phyloP scores from a whole-genome alignment of 2,888 invertebrate genomes.

The Agriopis marginaria region DNA sequence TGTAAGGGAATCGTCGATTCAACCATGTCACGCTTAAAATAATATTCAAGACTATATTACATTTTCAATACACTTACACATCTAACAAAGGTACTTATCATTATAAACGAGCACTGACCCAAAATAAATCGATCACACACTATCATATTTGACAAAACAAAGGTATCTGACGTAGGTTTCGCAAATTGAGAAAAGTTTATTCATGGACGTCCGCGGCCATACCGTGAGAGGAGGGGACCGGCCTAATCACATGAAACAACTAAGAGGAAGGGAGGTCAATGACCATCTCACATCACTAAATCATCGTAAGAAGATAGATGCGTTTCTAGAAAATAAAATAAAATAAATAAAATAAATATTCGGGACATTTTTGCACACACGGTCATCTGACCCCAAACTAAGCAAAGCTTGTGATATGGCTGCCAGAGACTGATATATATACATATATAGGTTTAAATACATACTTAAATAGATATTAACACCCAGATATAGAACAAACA shows the following conservation, averaged over 20 bases:
- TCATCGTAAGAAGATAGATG: neutral
- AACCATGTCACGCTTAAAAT: neutral
- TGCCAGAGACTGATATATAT: too few species aligned
- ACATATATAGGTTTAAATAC: too few species aligned
- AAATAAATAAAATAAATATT: too few species aligned
- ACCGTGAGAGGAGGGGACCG: neutral
- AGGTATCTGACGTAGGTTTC: neutral
- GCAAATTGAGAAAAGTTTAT: slow-evolving; percentile 1
- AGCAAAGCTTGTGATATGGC: too few species aligned
- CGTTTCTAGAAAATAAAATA: neutral
- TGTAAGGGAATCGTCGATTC: neutral
- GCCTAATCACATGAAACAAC: slow-evolving; percentile 4
- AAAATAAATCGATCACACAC: slow-evolving; percentile 4
- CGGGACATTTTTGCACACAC: too few species aligned
- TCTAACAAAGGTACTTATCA: neutral
- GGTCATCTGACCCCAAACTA: too few species aligned
- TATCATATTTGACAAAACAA: neutral
- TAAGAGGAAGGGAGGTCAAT: slow-evolving; percentile 1
- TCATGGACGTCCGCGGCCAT: neutral
- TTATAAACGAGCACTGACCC: too few species aligned
- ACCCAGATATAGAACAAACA: too few species aligned
- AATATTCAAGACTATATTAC: neutral
- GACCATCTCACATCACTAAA: neutral
- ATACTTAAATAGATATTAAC: too few species aligned
- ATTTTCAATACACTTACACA: neutral